phyloP scores from a whole-genome alignment of 2,888 invertebrate genomes.

The Masnerella sp. region DNA sequence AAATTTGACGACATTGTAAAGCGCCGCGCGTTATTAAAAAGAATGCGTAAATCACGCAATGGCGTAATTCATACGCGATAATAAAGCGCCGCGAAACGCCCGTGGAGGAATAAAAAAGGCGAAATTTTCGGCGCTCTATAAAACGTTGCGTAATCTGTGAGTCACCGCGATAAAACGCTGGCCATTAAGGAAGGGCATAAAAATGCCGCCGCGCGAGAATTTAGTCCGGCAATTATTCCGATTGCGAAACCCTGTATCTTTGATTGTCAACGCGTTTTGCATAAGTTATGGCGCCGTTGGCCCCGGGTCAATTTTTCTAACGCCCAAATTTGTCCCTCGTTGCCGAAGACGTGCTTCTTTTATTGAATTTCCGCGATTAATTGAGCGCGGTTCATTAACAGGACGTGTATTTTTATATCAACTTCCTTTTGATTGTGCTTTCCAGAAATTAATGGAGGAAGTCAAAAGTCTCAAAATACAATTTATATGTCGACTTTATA shows the following conservation, averaged over 20 bases:
- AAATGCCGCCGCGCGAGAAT: slow-evolving; percentile 30
- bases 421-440: too few relatives aligned
- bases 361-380: neutral
- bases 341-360: too few relatives aligned
- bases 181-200: slow-evolving; percentile 29
- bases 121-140: slow-evolving; percentile 29
- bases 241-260: slow-evolving; percentile 38
- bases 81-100: slow-evolving; percentile 34
- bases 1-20: slow-evolving; percentile 39
- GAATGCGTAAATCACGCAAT: slow-evolving; percentile 39
- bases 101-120: slow-evolving; percentile 27
- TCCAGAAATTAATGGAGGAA: too few relatives aligned
- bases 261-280: slow-evolving; percentile 30
- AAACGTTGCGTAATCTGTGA: slow-evolving; percentile 41
- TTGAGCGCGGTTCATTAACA: too few relatives aligned
- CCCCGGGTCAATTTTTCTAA: slow-evolving; percentile 1
- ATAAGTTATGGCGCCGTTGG: slow-evolving; percentile 7
- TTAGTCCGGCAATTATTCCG: slow-evolving; percentile 29
- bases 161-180: slow-evolving; percentile 29
- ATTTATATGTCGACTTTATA: too few relatives aligned
- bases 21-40: slow-evolving; percentile 27
- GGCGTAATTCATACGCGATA: slow-evolving; percentile 36
- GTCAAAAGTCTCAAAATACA: too few relatives aligned
- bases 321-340: neutral
- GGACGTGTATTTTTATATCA: too few relatives aligned